A percentile compares a stretch with the other conserved stretches of the same genome.
These are phyloP conservation scores for Ictalurus furcatus DNA, from an alignment of 2,113 vertebrate genomes.

Conservation along the genomic window DNA sequence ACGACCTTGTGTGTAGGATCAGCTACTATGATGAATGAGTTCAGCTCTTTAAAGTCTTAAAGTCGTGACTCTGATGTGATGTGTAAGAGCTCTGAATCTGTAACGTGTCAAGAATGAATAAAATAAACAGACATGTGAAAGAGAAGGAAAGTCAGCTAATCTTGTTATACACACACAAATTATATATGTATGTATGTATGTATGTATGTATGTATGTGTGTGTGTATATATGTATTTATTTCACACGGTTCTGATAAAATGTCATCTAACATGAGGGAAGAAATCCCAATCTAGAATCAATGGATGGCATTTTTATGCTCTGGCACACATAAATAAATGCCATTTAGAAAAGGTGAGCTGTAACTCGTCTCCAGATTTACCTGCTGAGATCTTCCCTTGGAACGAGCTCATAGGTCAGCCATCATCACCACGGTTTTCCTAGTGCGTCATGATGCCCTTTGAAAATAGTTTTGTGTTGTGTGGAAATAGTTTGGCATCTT, in stretches of 20 bases:
- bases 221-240: no score
- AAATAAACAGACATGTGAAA: constrained; percentile 30
- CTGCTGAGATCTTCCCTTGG: neutral
- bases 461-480: neutral
- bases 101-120: constrained; percentile 7
- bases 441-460: neutral
- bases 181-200: no score
- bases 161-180: neutral
- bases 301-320: constrained; percentile 38
- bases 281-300: constrained; percentile 20
- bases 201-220: no score
- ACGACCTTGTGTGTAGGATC: neutral
- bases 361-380: constrained; percentile 30
- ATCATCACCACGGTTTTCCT: neutral
- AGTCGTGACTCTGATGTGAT: neutral
- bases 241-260: constrained; percentile 20
- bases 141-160: neutral
- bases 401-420: neutral
- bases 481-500: neutral
- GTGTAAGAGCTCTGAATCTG: neutral
- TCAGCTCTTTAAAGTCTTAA: neutral
- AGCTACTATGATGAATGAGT: neutral
- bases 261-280: neutral
- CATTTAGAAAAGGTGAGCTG: constrained; percentile 33
- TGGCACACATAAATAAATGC: constrained; percentile 24